Percentiles rank a stretch among this genome's conserved stretches.
Evolutionary conservation across 2,888 invertebrate genomes (phyloP).

Genomic region (Horisme vitalbata): DNA sequence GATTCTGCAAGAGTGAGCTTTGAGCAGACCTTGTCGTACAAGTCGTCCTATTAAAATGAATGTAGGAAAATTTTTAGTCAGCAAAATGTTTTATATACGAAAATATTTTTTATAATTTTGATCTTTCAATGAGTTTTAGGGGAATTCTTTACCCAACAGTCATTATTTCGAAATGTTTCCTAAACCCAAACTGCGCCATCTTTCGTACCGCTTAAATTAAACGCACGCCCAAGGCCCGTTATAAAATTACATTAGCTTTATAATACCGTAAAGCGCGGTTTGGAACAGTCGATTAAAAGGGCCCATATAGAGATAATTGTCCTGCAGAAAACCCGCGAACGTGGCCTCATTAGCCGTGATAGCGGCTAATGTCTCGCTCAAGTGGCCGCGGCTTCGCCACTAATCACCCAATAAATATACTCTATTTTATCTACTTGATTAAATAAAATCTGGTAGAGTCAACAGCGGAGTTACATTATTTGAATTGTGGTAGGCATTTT

Average conservation of each 20-base stretch:
- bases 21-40: conserved; percentile 19
- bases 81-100: neutral
- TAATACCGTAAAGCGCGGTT: conserved; percentile 54
- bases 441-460: conserved; percentile 3
- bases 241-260: conserved; percentile 61
- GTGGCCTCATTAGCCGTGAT: conserved; percentile 40
- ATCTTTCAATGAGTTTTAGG: conserved; percentile 1
- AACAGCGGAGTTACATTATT: conserved; percentile 8
- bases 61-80: neutral
- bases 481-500: conserved; percentile 17
- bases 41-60: conserved; percentile 8
- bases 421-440: conserved; percentile 2
- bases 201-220: conserved; percentile 52
- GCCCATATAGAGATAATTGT: conserved; percentile 62
- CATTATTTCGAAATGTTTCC: conserved; percentile 20
- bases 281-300: conserved; percentile 59
- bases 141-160: conserved; percentile 6
- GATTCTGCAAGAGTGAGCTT: conserved; percentile 38
- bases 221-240: conserved; percentile 52
- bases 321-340: conserved; percentile 44
- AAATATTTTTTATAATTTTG: conserved; percentile 1
- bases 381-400: conserved; percentile 13
- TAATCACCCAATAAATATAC: conserved; percentile 19
- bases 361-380: conserved; percentile 25
- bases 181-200: conserved; percentile 30